phyloP scores from a whole-genome alignment of 2,888 invertebrate genomes.

The Hanleya hanleyi region DNA sequence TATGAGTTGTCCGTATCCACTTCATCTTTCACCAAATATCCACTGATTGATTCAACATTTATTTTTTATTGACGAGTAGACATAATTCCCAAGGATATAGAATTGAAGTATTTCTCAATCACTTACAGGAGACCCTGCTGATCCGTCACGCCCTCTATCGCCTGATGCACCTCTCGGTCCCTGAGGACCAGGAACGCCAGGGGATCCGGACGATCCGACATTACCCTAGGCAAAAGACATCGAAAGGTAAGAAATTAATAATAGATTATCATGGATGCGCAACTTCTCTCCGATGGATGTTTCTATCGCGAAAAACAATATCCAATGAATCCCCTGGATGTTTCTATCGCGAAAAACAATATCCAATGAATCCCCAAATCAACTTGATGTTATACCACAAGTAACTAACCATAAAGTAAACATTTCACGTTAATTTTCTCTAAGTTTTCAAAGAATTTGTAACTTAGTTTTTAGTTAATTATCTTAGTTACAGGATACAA shows the following conservation, averaged over 20 bases:
- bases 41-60: too few species aligned
- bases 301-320: background rate
- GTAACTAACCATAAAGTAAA: too few species aligned
- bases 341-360: background rate
- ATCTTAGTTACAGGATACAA: too few species aligned
- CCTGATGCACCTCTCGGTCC: conserved; percentile 55
- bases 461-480: too few species aligned
- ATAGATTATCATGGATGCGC: background rate
- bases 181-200: conserved; percentile 37
- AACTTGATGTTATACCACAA: too few species aligned
- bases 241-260: background rate
- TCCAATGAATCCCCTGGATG: background rate
- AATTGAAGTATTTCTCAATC: too few species aligned
- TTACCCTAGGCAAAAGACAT: conserved; percentile 29
- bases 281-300: background rate
- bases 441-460: too few species aligned
- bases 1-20: too few species aligned
- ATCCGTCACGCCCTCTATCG: conserved; percentile 59
- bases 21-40: too few species aligned
- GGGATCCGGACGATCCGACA: conserved; percentile 40
- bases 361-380: background rate
- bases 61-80: too few species aligned
- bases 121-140: conserved; percentile 52
- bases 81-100: too few species aligned
- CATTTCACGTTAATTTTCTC: too few species aligned